A percentile compares a stretch with the other conserved stretches of the same genome.
phyloP scores from a whole-genome alignment of 2,888 invertebrate species.

The Cryptophagus acutangulus region DNA sequence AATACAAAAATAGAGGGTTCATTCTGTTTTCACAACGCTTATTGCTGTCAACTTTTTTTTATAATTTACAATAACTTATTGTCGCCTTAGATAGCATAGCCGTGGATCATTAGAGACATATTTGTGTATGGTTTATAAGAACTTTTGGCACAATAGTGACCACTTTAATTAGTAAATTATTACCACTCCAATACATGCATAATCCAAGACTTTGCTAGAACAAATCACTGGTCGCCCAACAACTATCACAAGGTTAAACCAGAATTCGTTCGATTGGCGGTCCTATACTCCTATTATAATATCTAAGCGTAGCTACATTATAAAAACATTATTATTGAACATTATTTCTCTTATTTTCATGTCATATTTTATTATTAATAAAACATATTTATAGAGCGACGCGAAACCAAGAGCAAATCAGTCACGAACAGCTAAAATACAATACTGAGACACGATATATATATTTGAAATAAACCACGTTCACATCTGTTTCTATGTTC shows the following conservation, averaged over 20 bases:
- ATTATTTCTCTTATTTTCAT: conserved; percentile 25
- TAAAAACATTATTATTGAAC: conserved; percentile 42
- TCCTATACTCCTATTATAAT: conserved; percentile 21
- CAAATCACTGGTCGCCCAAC: conserved; percentile 35
- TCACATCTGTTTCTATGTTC: no score
- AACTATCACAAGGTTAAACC: conserved; percentile 44
- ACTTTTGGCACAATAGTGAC: conserved; percentile 25
- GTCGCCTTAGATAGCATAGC: conserved; percentile 26
- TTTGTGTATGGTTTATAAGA: not conserved
- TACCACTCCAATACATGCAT: conserved; percentile 9
- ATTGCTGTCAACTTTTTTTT: conserved; percentile 50
- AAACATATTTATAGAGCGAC: conserved; percentile 36
- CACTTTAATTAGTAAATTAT: conserved; percentile 11
- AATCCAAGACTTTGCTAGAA: conserved; percentile 26
- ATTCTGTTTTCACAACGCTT: conserved; percentile 50
- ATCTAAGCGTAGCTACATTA: conserved; percentile 33
- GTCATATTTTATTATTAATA: no score
- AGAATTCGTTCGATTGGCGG: conserved; percentile 13
- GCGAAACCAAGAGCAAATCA: conserved; percentile 41
- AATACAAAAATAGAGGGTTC: conserved; percentile 53
- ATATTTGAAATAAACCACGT: no score
- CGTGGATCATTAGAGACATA: conserved; percentile 7
- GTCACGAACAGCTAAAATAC: no score
- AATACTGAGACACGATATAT: no score
- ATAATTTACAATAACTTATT: conserved; percentile 42